These are phyloP conservation scores for Nothura maculosa DNA, from an alignment of 2,797 vertebrate genomes.

Conservation along the genomic window DNA sequence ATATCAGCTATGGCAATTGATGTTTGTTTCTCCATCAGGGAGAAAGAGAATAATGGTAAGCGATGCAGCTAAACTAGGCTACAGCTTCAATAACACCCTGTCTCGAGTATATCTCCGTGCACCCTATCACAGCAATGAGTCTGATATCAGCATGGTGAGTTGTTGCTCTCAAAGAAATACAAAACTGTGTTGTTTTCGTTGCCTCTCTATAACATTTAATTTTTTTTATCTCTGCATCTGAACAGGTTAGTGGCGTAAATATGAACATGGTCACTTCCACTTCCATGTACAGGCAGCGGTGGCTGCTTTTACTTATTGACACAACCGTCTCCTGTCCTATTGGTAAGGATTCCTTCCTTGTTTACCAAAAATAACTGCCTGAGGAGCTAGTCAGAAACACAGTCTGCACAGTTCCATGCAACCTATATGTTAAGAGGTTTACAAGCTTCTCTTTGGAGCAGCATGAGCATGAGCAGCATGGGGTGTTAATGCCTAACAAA, in stretches of 20 bases:
- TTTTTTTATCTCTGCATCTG: background rate
- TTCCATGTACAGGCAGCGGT: constrained; percentile 83
- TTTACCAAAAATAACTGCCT: background rate
- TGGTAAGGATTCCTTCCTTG: constrained; percentile 65
- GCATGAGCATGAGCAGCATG: background rate
- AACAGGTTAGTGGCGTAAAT: constrained; percentile 65
- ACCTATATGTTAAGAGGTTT: background rate
- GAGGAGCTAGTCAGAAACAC: background rate
- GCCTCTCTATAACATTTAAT: background rate
- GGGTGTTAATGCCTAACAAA: background rate
- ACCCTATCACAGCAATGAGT: constrained; percentile 76
- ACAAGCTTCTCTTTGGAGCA: background rate
- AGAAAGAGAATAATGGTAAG: constrained; percentile 65
- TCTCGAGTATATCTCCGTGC: constrained; percentile 77
- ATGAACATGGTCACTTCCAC: constrained; percentile 73
- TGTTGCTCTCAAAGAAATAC: background rate
- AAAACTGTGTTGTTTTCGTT: background rate
- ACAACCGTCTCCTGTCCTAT: constrained; percentile 78
- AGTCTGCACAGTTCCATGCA: background rate
- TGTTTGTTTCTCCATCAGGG: constrained; percentile 73
- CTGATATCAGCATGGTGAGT: constrained; percentile 67
- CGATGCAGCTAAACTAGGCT: constrained; percentile 78
- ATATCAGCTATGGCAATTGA: constrained; percentile 68
- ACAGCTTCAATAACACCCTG: constrained; percentile 73
- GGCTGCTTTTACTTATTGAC: constrained; percentile 84